Percentiles rank a stretch among this genome's conserved stretches.
Evolutionary conservation across 2,888 invertebrate genomes (phyloP).

Genomic region (Drosophila paramelanica): DNA sequence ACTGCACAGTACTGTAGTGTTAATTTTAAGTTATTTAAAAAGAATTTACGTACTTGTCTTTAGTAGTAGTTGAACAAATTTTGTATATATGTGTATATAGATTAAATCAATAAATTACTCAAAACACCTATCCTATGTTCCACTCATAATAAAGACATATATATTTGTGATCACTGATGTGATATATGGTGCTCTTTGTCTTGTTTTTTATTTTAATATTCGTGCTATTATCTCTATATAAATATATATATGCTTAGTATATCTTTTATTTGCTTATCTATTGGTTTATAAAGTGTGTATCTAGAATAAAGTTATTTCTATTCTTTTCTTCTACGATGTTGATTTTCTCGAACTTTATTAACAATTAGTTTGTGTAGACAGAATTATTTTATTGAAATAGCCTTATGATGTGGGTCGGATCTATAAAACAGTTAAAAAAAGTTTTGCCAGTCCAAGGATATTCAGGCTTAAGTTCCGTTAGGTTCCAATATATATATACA

Average conservation of each 20-base stretch:
- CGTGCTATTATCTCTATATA: too few relatives aligned
- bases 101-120: slow-evolving; percentile 23
- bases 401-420: background rate
- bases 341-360: slow-evolving; percentile 1
- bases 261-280: background rate
- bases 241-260: background rate
- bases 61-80: slow-evolving; percentile 31
- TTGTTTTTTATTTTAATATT: slow-evolving; percentile 36
- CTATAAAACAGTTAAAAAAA: background rate
- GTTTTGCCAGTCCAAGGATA: background rate
- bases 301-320: slow-evolving; percentile 1
- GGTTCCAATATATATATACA: background rate
- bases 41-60: slow-evolving; percentile 27
- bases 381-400: background rate
- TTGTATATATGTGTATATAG: slow-evolving; percentile 36
- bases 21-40: slow-evolving; percentile 42
- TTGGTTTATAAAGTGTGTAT: background rate
- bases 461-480: too few relatives aligned
- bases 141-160: slow-evolving; percentile 38
- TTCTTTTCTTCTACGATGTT: background rate
- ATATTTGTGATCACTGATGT: background rate
- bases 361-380: background rate
- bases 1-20: slow-evolving; percentile 1
- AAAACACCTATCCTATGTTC: background rate
- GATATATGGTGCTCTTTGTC: slow-evolving; percentile 3